Evolutionary conservation across 2,888 invertebrate species (phyloP).

Genomic region (Ichneumoninae sp.): DNA sequence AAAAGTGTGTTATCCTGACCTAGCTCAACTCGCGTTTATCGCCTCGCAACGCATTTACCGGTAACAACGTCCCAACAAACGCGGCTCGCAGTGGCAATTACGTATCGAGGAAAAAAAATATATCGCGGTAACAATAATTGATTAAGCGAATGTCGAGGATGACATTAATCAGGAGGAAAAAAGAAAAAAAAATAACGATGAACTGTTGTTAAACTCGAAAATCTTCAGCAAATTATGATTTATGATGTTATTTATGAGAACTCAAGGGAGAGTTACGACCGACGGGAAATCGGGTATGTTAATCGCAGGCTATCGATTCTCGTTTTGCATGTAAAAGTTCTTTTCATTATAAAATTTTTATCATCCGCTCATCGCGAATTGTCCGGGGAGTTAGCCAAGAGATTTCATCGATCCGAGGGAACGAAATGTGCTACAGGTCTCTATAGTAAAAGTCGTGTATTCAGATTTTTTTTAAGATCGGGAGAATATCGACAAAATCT

Average conservation of each 20-base stretch:
- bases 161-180: constrained; percentile 36
- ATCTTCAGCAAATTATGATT: constrained; percentile 9
- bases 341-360: constrained; percentile 13
- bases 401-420: constrained; percentile 67
- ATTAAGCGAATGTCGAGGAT: constrained; percentile 5
- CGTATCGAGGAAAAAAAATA: neutral
- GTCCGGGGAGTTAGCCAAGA: constrained; percentile 63
- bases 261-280: neutral
- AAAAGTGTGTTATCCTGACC: constrained; percentile 7
- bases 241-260: constrained; percentile 30
- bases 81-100: neutral
- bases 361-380: constrained; percentile 38
- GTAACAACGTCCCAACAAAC: neutral
- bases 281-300: constrained; percentile 24
- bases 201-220: constrained; percentile 13
- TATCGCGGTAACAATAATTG: constrained; percentile 1
- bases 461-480: too few relatives aligned
- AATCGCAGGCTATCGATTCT: constrained; percentile 28
- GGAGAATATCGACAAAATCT: too few relatives aligned
- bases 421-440: constrained; percentile 13
- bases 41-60: neutral
- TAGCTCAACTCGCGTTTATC: neutral
- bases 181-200: neutral
- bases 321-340: constrained; percentile 7
- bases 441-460: constrained; percentile 13